Percentiles rank a stretch among this genome's conserved stretches.
Evolutionary conservation across 2,113 vertebrate species (phyloP).

Genomic region (Trematocara marginatum): DNA sequence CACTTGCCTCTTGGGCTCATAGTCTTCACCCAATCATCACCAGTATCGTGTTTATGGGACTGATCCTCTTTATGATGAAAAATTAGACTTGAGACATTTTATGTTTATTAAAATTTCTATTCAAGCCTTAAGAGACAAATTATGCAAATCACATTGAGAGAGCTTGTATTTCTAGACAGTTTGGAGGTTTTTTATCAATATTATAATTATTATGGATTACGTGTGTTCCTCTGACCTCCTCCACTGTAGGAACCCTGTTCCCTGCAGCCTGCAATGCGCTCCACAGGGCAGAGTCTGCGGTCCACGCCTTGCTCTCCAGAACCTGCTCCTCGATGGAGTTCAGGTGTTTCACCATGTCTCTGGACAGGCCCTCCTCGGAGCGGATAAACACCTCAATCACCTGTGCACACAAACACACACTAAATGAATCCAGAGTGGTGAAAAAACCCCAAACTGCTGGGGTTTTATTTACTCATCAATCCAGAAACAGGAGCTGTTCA

Average conservation of each 20-base stretch:
- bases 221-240: constrained; percentile 80
- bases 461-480: background rate
- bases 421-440: accelerated
- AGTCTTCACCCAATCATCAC: too few relatives aligned
- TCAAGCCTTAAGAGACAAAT: too few relatives aligned
- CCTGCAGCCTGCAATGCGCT: constrained; percentile 75
- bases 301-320: constrained; percentile 90
- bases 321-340: constrained; percentile 96
- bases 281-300: constrained; percentile 83
- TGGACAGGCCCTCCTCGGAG: constrained; percentile 91
- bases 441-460: background rate
- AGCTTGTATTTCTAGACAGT: too few relatives aligned
- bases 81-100: too few relatives aligned
- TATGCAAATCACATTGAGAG: too few relatives aligned
- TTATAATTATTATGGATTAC: background rate
- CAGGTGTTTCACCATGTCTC: constrained; percentile 97
- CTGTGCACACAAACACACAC: constrained; percentile 52
- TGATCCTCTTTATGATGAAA: too few relatives aligned
- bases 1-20: too few relatives aligned
- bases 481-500: accelerated
- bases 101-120: too few relatives aligned
- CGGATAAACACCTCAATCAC: constrained; percentile 97
- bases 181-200: too few relatives aligned
- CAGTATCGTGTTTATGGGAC: too few relatives aligned
- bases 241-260: constrained; percentile 86